These are phyloP conservation scores for Masticophis lateralis DNA, from an alignment of 2,797 vertebrate genomes.

Conservation along the genomic window DNA sequence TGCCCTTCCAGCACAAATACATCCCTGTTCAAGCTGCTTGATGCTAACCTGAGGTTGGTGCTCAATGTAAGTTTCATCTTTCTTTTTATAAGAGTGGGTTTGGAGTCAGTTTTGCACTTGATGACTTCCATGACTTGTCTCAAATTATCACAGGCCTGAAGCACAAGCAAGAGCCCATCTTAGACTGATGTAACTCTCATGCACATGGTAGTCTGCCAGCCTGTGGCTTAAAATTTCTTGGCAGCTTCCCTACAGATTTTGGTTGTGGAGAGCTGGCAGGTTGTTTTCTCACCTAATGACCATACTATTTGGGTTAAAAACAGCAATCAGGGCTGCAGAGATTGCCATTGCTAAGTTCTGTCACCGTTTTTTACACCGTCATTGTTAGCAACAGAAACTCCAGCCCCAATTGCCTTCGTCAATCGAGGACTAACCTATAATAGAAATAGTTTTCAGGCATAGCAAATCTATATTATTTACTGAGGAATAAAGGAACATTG, in stretches of 20 bases:
- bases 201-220: background rate
- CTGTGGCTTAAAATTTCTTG: background rate
- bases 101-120: background rate
- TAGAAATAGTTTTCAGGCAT: background rate
- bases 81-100: background rate
- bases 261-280: background rate
- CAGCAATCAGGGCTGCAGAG: background rate
- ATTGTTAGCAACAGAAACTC: background rate
- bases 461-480: background rate
- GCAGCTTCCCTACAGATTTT: background rate
- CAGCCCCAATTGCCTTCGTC: background rate
- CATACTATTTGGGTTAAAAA: background rate
- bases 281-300: background rate
- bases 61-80: background rate
- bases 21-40: background rate
- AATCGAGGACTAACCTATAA: background rate
- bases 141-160: background rate
- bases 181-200: background rate
- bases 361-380: background rate
- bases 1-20: background rate
- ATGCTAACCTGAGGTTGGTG: background rate
- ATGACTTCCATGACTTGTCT: background rate
- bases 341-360: background rate
- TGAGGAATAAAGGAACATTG: background rate
- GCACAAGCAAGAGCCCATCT: background rate